Evolutionary conservation across 2,797 vertebrate genomes (phyloP), one percentile per base, ranked within the genome.

Genomic region (Betta splendens): DNA sequence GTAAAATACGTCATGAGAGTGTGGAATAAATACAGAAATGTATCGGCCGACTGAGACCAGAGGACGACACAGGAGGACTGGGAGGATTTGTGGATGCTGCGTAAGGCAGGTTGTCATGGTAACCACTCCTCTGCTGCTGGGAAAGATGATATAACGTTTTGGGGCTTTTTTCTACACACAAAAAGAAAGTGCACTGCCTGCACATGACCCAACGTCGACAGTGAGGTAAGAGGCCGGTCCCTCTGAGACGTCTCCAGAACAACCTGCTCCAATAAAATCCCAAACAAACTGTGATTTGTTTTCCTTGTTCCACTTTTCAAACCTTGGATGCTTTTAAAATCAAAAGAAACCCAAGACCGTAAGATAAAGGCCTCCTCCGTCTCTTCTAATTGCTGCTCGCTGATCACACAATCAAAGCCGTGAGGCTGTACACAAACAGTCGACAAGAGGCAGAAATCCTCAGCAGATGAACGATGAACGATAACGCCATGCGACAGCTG

Each of bases 91-190:
- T 22, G 7, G 58, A n/a, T 4, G 22, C 9, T 20, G 12, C 17
- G 25, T 7, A 54, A 59, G 49, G 68, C n/a, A 7, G 23, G 88
- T 90, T 84, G 77, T 71, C 86, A 87, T 89, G 73, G 88, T 72
- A 84, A 91, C 87, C 36, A 50, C 69, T 77, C 45, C 62, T 70
- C 69, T 73, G 54, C 70, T 64, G 69, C 48, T 63, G 43, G 63
- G 72, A 60, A 43, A 70, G 74, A 73, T 85, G 81, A 83, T 81
- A 85, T 79, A 79, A 84, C 58, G 39, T 74, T 66, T 64, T 63
- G 67, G 38, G 49, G 46, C 45, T 54, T 31, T 38, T 50, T 53
- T 25, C 29, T 69, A 58, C 47, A 63, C 38, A 53, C 9, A 15
- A 13, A 29, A 17, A 21, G 21, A 61, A 7, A 35, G 35, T 17